These are phyloP conservation scores for Columbina picui DNA, from an alignment of 2,113 vertebrate species.

Conservation along the genomic window DNA sequence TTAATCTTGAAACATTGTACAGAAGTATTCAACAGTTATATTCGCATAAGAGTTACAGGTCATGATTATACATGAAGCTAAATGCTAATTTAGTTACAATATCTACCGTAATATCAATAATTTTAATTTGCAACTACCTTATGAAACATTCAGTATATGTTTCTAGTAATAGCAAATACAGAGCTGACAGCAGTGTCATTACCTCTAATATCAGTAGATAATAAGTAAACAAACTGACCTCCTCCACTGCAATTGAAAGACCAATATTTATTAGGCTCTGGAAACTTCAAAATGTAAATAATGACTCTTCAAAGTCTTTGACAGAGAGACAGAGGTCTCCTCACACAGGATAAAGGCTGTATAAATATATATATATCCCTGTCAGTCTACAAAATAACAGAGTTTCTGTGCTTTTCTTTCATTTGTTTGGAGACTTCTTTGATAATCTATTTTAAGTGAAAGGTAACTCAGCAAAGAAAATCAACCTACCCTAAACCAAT, in stretches of 20 bases:
- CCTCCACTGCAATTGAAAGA: background rate
- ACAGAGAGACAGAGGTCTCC: background rate
- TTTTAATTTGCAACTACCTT: background rate
- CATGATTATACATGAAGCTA: background rate
- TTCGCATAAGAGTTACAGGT: background rate
- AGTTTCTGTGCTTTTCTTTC: background rate
- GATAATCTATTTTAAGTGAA: background rate
- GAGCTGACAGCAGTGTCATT: background rate
- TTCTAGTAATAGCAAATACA: background rate
- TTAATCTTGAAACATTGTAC: background rate
- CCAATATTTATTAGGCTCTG: background rate
- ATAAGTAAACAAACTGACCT: background rate
- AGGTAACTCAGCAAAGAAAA: background rate
- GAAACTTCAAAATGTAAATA: background rate
- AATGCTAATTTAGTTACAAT: background rate
- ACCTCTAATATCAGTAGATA: background rate
- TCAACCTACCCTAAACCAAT: background rate
- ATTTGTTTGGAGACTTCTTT: background rate
- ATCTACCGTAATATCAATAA: background rate
- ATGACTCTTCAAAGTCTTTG: background rate
- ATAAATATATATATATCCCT: background rate
- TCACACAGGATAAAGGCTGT: background rate
- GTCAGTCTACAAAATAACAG: background rate
- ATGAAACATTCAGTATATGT: background rate
- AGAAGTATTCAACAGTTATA: background rate